phyloP scores from a whole-genome alignment of 2,113 vertebrate species.

The Cebidichthys violaceus region DNA sequence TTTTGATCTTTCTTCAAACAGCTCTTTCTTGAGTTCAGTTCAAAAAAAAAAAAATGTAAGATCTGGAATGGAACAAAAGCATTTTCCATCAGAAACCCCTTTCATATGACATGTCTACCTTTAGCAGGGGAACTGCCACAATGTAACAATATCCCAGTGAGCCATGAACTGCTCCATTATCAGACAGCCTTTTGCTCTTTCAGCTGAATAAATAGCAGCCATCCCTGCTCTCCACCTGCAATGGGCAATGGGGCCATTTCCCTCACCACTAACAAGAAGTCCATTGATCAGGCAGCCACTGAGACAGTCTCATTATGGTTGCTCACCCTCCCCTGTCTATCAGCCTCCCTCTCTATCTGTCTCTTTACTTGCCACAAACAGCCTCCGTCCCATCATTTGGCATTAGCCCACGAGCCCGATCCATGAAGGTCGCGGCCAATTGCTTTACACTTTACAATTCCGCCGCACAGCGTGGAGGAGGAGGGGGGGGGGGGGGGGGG shows the following conservation, averaged over 20 bases:
- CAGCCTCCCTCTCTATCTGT: conserved; percentile 63
- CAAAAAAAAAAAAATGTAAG: background rate
- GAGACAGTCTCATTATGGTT: conserved; percentile 84
- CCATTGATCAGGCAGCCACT: conserved; percentile 84
- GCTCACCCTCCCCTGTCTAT: conserved; percentile 68
- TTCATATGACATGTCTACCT: conserved; percentile 1
- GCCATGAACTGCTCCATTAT: conserved; percentile 61
- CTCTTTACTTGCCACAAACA: conserved; percentile 69
- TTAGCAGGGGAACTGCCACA: conserved; percentile 19
- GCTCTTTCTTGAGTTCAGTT: background rate
- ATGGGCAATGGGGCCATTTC: conserved; percentile 72
- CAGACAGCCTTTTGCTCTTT: conserved; percentile 48
- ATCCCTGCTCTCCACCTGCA: conserved; percentile 75
- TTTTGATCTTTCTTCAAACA: background rate
- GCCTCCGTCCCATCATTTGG: conserved; percentile 75
- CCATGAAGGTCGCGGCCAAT: conserved; percentile 73
- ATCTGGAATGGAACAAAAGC: background rate
- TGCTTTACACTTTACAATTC: conserved; percentile 75
- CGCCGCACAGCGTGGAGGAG: conserved; percentile 5
- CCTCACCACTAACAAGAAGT: conserved; percentile 79
- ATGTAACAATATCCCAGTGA: conserved; percentile 68
- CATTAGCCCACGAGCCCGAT: conserved; percentile 73
- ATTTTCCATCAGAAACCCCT: background rate
- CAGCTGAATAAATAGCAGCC: conserved; percentile 72
- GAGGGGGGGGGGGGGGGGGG: background rate